A percentile compares a stretch with the other conserved stretches of the same genome.
Evolutionary conservation across 2,797 vertebrate genomes (phyloP).

Genomic region (Anguilla anguilla): DNA sequence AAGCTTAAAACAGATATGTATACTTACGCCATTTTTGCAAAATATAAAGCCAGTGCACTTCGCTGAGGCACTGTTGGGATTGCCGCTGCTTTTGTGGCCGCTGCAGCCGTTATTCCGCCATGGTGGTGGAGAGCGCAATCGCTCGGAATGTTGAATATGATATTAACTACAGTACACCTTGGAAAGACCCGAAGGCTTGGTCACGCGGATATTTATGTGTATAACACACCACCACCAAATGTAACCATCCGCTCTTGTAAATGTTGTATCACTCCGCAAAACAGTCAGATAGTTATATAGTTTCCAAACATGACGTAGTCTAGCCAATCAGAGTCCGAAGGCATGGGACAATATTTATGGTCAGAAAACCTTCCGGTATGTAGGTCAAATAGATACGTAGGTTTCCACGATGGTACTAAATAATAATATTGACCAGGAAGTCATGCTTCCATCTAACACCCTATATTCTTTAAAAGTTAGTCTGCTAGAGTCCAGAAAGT

Average conservation of each 20-base stretch:
- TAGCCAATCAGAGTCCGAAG: neutral
- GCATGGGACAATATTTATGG: neutral
- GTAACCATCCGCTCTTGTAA: slow-evolving; percentile 59
- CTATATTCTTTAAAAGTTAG: neutral
- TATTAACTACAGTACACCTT: rapidly evolving
- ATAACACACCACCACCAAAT: slow-evolving; percentile 37
- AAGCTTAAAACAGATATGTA: neutral
- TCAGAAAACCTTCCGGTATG: neutral
- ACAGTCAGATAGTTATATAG: neutral
- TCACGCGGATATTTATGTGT: slow-evolving; percentile 42
- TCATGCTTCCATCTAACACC: neutral
- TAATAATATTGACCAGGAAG: neutral
- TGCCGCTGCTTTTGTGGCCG: slow-evolving; percentile 71
- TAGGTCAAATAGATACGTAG: neutral
- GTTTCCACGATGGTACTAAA: neutral
- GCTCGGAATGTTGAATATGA: neutral
- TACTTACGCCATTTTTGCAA: slow-evolving; percentile 83
- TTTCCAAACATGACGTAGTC: neutral
- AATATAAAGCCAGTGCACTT: slow-evolving; percentile 71
- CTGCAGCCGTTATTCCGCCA: slow-evolving; percentile 72
- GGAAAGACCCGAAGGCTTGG: rapidly evolving
- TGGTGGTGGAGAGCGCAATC: slow-evolving; percentile 47
- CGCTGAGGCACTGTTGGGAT: slow-evolving; percentile 74
- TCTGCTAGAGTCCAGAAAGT: neutral
- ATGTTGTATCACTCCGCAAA: slow-evolving; percentile 37